phyloP scores from a whole-genome alignment of 2,113 vertebrate species.

The human (Homo sapiens) region DNA sequence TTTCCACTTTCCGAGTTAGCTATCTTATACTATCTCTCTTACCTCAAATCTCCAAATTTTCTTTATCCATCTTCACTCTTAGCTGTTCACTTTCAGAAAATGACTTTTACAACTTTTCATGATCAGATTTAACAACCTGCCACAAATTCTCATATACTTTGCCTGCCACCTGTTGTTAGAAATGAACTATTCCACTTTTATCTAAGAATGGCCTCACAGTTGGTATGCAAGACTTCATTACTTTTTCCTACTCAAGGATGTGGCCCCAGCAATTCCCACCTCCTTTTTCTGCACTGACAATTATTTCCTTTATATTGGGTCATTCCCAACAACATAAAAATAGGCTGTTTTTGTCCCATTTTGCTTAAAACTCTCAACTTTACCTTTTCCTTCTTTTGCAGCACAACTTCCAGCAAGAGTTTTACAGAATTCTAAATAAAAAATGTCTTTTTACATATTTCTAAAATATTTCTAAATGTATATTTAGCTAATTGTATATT shows the following conservation, averaged over 20 bases:
- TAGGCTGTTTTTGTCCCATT: neutral
- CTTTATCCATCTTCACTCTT: neutral
- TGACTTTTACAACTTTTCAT: neutral
- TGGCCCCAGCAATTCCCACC: neutral
- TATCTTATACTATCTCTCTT: neutral
- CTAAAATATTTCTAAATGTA: too few relatives aligned
- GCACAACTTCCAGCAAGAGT: neutral
- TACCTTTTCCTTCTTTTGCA: neutral
- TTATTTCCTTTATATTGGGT: neutral
- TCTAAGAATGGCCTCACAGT: neutral
- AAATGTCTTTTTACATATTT: too few relatives aligned
- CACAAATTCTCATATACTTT: neutral
- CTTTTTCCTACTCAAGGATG: neutral
- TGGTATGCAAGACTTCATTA: neutral
- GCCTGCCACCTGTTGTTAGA: neutral
- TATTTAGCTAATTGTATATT: too few relatives aligned
- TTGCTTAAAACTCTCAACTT: neutral
- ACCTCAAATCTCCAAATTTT: neutral
- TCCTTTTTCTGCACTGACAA: neutral
- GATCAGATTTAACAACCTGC: neutral
- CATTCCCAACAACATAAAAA: slow-evolving; percentile 16
- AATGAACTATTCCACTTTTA: neutral
- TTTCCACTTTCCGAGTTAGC: neutral
- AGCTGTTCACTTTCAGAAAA: neutral
- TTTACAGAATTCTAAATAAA: neutral